Evolutionary conservation across 1,140 invertebrate species (phyloP).

Genomic region (Galleria mellonella): DNA sequence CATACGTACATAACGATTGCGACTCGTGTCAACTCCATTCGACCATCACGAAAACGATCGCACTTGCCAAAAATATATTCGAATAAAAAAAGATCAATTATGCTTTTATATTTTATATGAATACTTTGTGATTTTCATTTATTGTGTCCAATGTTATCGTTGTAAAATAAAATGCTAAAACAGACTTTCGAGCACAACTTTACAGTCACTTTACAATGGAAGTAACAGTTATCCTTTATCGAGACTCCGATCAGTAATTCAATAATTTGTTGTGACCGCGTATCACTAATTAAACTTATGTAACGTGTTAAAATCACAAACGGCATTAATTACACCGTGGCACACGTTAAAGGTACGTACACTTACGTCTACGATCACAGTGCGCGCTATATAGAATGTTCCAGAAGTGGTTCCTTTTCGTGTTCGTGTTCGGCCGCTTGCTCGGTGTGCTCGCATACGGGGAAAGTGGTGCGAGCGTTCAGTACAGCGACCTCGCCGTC

Average conservation of each 20-base stretch:
- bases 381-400: slow-evolving; percentile 57
- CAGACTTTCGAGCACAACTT: too few relatives aligned
- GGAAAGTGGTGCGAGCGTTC: slow-evolving; percentile 26
- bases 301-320: too few relatives aligned
- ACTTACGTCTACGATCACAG: slow-evolving; percentile 59
- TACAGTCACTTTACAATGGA: too few relatives aligned
- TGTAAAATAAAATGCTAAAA: too few relatives aligned
- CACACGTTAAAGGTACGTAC: slow-evolving; percentile 1
- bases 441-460: slow-evolving; percentile 5
- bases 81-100: not conserved
- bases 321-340: too few relatives aligned
- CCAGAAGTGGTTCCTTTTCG: slow-evolving; percentile 48
- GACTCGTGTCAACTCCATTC: slow-evolving; percentile 12
- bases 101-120: too few relatives aligned
- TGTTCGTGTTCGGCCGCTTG: slow-evolving; percentile 13
- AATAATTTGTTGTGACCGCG: slow-evolving; percentile 1
- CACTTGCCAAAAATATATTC: slow-evolving; percentile 3
- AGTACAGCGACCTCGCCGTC: slow-evolving; percentile 48
- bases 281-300: slow-evolving; percentile 2
- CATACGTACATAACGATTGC: slow-evolving; percentile 9
- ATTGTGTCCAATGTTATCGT: too few relatives aligned
- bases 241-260: not conserved
- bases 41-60: not conserved
- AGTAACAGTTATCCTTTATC: too few relatives aligned
- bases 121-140: too few relatives aligned